Evolutionary conservation across 2,888 invertebrate species (phyloP).

Genomic region (Dicyrtoma fusca): DNA sequence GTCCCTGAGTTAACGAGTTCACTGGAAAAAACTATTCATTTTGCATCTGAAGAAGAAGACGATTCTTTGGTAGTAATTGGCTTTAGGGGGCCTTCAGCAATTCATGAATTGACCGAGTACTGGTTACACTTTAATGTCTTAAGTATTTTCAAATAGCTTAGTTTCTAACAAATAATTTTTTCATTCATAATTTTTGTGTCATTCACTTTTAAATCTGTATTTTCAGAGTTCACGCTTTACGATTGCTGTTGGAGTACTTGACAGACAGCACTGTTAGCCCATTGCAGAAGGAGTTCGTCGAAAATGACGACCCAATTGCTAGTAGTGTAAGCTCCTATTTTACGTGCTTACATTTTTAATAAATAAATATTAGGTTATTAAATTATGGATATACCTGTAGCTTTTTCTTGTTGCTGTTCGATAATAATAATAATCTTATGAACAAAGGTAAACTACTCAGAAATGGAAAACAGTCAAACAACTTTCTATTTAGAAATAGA

Average conservation of each 20-base stretch:
- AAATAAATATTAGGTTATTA: too few species aligned
- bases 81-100: slow-evolving; percentile 77
- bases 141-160: neutral
- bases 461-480: slow-evolving; percentile 74
- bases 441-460: slow-evolving; percentile 59
- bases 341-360: too few species aligned
- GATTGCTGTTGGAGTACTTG: slow-evolving; percentile 74
- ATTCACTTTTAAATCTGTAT: neutral
- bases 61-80: slow-evolving; percentile 66
- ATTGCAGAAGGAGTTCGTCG: slow-evolving; percentile 79
- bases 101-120: slow-evolving; percentile 62
- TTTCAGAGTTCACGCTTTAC: slow-evolving; percentile 45
- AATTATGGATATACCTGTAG: too few species aligned
- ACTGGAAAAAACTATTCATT: slow-evolving; percentile 66
- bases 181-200: too few species aligned
- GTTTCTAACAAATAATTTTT: neutral
- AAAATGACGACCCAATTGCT: slow-evolving; percentile 77
- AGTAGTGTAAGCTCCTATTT: slow-evolving; percentile 70
- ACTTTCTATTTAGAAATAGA: slow-evolving; percentile 72
- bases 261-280: slow-evolving; percentile 87
- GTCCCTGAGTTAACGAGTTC: slow-evolving; percentile 69
- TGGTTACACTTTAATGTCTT: slow-evolving; percentile 14
- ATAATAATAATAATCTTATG: too few species aligned
- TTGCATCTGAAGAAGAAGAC: slow-evolving; percentile 76
- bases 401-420: neutral